phyloP scores from a whole-genome alignment of 2,888 invertebrate genomes.

The Entomobrya multifasciata region DNA sequence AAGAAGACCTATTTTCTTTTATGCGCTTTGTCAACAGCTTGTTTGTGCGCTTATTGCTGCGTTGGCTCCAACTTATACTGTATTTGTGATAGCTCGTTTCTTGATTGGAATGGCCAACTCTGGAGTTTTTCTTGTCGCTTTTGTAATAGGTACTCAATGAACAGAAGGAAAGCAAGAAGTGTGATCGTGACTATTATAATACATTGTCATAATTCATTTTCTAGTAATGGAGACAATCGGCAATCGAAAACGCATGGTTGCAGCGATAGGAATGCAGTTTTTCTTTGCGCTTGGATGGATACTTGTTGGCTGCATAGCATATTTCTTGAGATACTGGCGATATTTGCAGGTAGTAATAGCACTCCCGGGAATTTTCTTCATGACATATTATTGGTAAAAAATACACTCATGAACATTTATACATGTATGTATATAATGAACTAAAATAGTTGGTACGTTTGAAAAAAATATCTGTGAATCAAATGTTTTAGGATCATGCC shows the following conservation, averaged over 20 bases:
- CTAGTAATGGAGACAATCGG: constrained; percentile 83
- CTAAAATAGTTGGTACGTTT: too few relatives aligned
- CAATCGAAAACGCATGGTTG: constrained; percentile 85
- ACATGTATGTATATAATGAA: too few relatives aligned
- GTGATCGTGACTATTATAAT: too few relatives aligned
- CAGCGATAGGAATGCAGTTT: constrained; percentile 88
- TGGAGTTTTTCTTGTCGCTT: constrained; percentile 89
- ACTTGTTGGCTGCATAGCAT: constrained; percentile 86
- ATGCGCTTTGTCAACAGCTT: constrained; percentile 87
- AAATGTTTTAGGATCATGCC: constrained; percentile 86
- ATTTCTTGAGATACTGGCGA: constrained; percentile 86
- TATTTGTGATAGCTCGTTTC: constrained; percentile 86
- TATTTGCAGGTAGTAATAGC: constrained; percentile 87
- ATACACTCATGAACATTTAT: too few relatives aligned
- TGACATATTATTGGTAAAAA: constrained; percentile 87
- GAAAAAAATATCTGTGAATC: too few relatives aligned
- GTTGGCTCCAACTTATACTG: constrained; percentile 86
- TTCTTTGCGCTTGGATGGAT: constrained; percentile 88
- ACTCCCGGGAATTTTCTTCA: constrained; percentile 86
- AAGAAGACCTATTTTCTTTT: constrained; percentile 87
- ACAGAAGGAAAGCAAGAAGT: too few relatives aligned
- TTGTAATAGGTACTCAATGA: constrained; percentile 86
- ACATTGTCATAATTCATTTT: too few relatives aligned
- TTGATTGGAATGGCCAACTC: constrained; percentile 88
- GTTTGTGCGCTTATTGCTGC: constrained; percentile 86